Evolutionary conservation across 2,797 vertebrate species (phyloP).

Genomic region (Microctenopoma lineatum): DNA sequence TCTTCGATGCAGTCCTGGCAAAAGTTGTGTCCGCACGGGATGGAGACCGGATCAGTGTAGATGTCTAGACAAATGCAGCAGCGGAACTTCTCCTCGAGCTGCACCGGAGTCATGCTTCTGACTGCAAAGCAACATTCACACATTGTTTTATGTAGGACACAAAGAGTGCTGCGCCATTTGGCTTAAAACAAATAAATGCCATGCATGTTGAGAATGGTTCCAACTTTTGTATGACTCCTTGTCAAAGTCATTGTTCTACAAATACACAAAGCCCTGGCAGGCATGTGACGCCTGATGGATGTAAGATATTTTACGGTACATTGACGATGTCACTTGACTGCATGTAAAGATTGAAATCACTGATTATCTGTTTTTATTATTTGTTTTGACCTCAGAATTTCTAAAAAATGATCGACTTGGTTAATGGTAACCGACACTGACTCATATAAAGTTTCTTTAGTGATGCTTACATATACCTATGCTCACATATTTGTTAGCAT

Average conservation of each 20-base stretch:
- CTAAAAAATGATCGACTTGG: too few relatives aligned
- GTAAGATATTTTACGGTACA: too few relatives aligned
- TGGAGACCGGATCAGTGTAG: constrained; percentile 61
- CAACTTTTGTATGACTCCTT: neutral
- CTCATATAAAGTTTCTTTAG: too few relatives aligned
- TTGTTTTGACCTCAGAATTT: too few relatives aligned
- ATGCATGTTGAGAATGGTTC: neutral
- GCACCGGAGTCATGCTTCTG: neutral
- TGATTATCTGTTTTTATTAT: too few relatives aligned
- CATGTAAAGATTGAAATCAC: too few relatives aligned
- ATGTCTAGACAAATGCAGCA: constrained; percentile 74
- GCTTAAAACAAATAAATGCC: neutral
- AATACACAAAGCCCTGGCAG: neutral
- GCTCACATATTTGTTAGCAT: too few relatives aligned
- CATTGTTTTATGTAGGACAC: neutral
- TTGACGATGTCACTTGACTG: too few relatives aligned
- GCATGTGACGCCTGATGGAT: neutral
- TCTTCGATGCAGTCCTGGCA: constrained; percentile 66
- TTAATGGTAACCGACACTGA: too few relatives aligned
- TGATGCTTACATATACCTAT: too few relatives aligned
- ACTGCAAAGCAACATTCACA: neutral
- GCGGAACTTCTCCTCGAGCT: constrained; percentile 46
- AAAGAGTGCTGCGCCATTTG: too few relatives aligned
- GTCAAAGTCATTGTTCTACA: neutral
- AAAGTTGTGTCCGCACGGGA: constrained; percentile 74